Conservation (phyloP, 2,888 invertebrate species). For the Pandemis corylana region DNA sequence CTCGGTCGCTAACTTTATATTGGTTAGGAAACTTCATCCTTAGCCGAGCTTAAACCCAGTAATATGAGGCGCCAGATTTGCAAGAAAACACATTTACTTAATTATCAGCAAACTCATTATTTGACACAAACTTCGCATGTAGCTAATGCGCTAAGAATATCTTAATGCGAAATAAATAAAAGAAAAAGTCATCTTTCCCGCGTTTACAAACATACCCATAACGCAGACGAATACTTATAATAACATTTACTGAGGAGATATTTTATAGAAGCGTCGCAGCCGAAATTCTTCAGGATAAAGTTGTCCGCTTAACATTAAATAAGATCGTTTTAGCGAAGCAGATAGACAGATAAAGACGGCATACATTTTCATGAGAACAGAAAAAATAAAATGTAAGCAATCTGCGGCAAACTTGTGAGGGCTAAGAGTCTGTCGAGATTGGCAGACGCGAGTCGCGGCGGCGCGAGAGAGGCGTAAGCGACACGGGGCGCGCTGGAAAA, state of each 20-base stretch:
- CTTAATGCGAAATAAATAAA: slow-evolving; percentile 50
- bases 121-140: slow-evolving; percentile 21
- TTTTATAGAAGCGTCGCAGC: slow-evolving; percentile 60
- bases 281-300: slow-evolving; percentile 69
- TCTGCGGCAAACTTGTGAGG: slow-evolving; percentile 65
- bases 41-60: slow-evolving; percentile 60
- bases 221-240: slow-evolving; percentile 43
- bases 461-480: slow-evolving; percentile 61
- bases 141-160: slow-evolving; percentile 15
- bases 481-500: slow-evolving; percentile 55
- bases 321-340: slow-evolving; percentile 74
- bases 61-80: slow-evolving; percentile 47
- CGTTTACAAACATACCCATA: slow-evolving; percentile 65
- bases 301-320: slow-evolving; percentile 75
- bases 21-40: slow-evolving; percentile 78
- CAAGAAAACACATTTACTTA: slow-evolving; percentile 36
- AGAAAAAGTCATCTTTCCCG: slow-evolving; percentile 53
- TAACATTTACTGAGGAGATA: slow-evolving; percentile 54
- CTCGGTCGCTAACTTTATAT: slow-evolving; percentile 77
- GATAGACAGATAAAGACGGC: slow-evolving; percentile 75
- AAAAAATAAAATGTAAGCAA: slow-evolving; percentile 71
- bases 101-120: slow-evolving; percentile 30
- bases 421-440: slow-evolving; percentile 70
- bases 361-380: slow-evolving; percentile 75
- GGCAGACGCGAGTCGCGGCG: slow-evolving; percentile 55